Conservation (phyloP, 1,140 invertebrate species). For the Physella acuta region DNA sequence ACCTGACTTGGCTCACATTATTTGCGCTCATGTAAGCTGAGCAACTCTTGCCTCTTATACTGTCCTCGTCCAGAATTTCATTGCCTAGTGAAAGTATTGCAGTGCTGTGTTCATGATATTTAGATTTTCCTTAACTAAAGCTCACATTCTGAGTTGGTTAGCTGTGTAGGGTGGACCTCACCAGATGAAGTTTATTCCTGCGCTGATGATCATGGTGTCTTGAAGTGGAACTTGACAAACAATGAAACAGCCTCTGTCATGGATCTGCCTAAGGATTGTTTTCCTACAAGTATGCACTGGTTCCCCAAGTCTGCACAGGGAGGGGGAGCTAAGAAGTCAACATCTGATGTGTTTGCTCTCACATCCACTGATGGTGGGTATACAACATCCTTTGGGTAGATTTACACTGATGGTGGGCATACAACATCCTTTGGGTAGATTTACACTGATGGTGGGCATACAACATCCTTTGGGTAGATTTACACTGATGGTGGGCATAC, state of each 20-base stretch:
- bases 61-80: no score
- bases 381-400: no score
- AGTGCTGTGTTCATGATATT: no score
- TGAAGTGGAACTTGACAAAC: constrained; percentile 83
- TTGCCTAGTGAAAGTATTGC: no score
- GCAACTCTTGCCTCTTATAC: no score
- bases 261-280: constrained; percentile 79
- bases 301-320: constrained; percentile 66
- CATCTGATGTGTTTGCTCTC: constrained; percentile 79
- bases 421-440: no score
- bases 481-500: no score
- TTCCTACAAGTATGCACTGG: constrained; percentile 86
- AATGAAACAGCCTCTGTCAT: constrained; percentile 74
- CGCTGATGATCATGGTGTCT: constrained; percentile 87
- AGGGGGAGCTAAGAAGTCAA: constrained; percentile 70
- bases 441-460: no score
- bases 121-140: constrained; percentile 45
- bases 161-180: constrained; percentile 87
- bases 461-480: no score
- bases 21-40: no score
- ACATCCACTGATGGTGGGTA: constrained; percentile 81
- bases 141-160: constrained; percentile 72
- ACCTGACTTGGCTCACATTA: no score
- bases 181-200: constrained; percentile 89
- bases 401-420: no score